Base-by-base conservation (phyloP, 92 coral and sea anemone species). In the Epizoanthus ramosus region DNA sequence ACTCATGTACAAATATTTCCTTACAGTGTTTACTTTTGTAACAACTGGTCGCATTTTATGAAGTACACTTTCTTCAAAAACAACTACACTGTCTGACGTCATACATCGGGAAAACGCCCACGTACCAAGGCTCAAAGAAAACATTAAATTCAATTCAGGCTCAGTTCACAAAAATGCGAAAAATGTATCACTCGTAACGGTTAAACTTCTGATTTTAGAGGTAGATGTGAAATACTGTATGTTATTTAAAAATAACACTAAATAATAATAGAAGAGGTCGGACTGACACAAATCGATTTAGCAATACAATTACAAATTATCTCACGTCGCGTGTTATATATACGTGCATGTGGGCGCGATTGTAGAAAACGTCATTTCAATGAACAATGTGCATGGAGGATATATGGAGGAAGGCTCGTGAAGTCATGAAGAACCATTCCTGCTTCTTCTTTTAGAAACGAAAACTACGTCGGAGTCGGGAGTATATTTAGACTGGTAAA, bases 21-120 rank as follows among this genome's bases (percentile, higher is more conserved):
- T 19, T 28, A 67, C 16, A 16, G 13, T 67, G 72, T 67, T 67
- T 67, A 43, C 72, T 67, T 67, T 67, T 33, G 47, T 43, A 67
- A 67, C 50, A 33, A 67, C 17, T 24, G 47, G 33, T 15, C 8
- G 71, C 45, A 65, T 65, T 65, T 14, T 67, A 43, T 37, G 43
- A 67, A 28, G 41, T 43, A 67, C 72, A 67, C 3, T 37, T 35
- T 50, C 50, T 28, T 67, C 18, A 43, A 16, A 14, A 67, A 33
- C 72, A 67, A 21, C 13, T 67, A 4, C 22, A 15, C 18, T 67
- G 35, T 19, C 71, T 67, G 71, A 37, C 50, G 71, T 67, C 12
- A 4, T 12, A 63, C 71, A 25, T n/a, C 23, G 28, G 14, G 23
- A 28, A 33, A 28, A 28, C 70, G n/a, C 18, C 14, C 5, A 17